Evolutionary conservation across 2,888 invertebrate genomes (phyloP).

Genomic region (Melinaea marsaeus): DNA sequence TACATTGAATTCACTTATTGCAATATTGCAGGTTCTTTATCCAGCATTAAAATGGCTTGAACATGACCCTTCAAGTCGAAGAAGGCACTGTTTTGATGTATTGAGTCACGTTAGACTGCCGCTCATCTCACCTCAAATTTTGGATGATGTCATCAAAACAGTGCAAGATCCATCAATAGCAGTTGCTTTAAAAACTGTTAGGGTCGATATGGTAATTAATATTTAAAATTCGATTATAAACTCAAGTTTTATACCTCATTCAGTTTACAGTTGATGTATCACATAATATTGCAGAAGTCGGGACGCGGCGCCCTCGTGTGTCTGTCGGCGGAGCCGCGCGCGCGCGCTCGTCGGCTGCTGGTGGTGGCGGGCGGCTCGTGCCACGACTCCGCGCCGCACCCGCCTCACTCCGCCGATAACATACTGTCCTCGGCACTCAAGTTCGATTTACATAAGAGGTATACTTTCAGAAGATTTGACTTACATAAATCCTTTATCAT

Average conservation of each 20-base stretch:
- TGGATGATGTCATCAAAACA: conserved; percentile 86
- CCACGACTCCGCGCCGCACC: conserved; percentile 84
- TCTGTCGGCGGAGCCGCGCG: conserved; percentile 86
- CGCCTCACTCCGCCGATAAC: conserved; percentile 89
- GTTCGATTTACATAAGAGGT: conserved; percentile 87
- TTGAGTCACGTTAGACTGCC: conserved; percentile 89
- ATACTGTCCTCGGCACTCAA: conserved; percentile 90
- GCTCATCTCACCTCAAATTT: conserved; percentile 86
- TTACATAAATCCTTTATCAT: too few species aligned
- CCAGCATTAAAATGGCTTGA: conserved; percentile 93
- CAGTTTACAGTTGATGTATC: neutral
- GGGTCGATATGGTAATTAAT: conserved; percentile 81
- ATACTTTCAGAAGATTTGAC: neutral
- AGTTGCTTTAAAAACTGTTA: conserved; percentile 87
- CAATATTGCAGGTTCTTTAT: conserved; percentile 81
- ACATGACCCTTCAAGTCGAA: conserved; percentile 85
- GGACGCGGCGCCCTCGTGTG: conserved; percentile 88
- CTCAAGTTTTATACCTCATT: conserved; percentile 9
- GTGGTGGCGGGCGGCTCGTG: conserved; percentile 93
- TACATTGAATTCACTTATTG: neutral
- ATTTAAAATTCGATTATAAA: neutral
- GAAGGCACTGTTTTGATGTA: conserved; percentile 91
- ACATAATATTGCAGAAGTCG: conserved; percentile 61
- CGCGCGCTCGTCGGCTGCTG: conserved; percentile 91
- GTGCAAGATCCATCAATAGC: conserved; percentile 89